A percentile compares a stretch with the other conserved stretches of the same genome.
Evolutionary conservation across 2,113 vertebrate genomes (phyloP).

Genomic region (Polypterus bichir): DNA sequence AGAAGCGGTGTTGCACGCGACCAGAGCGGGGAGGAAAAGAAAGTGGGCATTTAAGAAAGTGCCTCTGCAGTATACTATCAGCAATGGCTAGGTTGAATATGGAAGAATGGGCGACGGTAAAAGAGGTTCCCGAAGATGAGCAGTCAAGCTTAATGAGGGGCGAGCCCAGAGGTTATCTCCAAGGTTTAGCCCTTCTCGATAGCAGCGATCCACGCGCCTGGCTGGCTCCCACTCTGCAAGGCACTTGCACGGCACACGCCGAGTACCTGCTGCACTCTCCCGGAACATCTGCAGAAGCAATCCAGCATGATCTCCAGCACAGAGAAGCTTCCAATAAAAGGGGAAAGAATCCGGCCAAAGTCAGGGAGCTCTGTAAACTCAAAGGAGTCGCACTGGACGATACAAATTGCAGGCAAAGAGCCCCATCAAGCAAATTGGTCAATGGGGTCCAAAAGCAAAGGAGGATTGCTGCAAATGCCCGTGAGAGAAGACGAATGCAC

Average conservation of each 20-base stretch:
- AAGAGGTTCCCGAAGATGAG: conserved; percentile 22
- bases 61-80: not conserved
- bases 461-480: conserved; percentile 78
- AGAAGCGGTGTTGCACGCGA: conserved; percentile 69
- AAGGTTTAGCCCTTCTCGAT: conserved; percentile 55
- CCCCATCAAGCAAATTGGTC: conserved; percentile 47
- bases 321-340: conserved; percentile 39
- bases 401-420: conserved; percentile 39
- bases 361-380: conserved; percentile 49
- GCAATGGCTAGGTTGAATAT: conserved; percentile 45
- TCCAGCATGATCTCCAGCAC: conserved; percentile 30
- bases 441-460: conserved; percentile 73
- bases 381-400: conserved; percentile 35
- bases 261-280: conserved; percentile 61
- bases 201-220: conserved; percentile 69
- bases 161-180: conserved; percentile 37
- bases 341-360: conserved; percentile 42
- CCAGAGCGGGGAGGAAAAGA: conserved; percentile 32
- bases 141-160: conserved; percentile 28
- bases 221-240: conserved; percentile 61
- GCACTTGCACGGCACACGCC: conserved; percentile 61
- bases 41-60: conserved; percentile 5
- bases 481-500: conserved; percentile 85
- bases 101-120: conserved; percentile 38
- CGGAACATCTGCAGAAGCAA: conserved; percentile 46